Percentiles rank a stretch among this genome's conserved stretches.
phyloP scores from a whole-genome alignment of 1,140 invertebrate species.

The Psix sp. region DNA sequence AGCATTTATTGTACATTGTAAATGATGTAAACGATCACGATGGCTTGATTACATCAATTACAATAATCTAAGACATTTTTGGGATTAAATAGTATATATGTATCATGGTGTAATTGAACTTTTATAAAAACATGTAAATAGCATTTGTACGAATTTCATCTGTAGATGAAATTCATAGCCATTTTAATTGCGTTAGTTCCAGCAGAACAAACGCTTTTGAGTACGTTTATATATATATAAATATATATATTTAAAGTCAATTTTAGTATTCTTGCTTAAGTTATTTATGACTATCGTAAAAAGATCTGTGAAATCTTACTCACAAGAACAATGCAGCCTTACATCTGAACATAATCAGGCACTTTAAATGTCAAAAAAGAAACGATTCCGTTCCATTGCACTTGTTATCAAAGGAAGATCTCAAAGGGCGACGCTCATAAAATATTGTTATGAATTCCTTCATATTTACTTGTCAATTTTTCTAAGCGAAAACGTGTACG shows the following conservation, averaged over 20 bases:
- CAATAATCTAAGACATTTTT: too few relatives aligned
- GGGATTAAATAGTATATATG: too few relatives aligned
- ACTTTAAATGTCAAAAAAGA: constrained; percentile 46
- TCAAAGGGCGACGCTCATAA: constrained; percentile 12
- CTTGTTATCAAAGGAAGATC: constrained; percentile 21
- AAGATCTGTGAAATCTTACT: constrained; percentile 22
- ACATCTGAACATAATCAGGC: constrained; percentile 35
- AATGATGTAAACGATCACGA: too few relatives aligned
- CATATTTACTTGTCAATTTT: constrained; percentile 10
- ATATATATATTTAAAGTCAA: constrained; percentile 58
- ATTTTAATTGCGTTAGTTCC: constrained; percentile 50
- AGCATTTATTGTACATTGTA: too few relatives aligned
- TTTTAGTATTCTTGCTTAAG: constrained; percentile 58
- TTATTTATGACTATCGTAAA: constrained; percentile 57
- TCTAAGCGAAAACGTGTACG: not conserved
- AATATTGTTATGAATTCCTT: constrained; percentile 10
- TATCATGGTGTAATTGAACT: too few relatives aligned
- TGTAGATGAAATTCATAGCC: constrained; percentile 47
- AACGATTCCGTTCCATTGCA: constrained; percentile 33
- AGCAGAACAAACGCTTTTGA: constrained; percentile 36
- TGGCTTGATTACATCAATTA: too few relatives aligned
- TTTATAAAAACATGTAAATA: constrained; percentile 41
- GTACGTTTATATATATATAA: too few relatives aligned
- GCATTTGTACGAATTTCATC: constrained; percentile 39
- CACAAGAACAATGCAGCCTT: constrained; percentile 37